phyloP scores from a whole-genome alignment of 2,797 vertebrate genomes.

The Eleutherodactylus coqui region DNA sequence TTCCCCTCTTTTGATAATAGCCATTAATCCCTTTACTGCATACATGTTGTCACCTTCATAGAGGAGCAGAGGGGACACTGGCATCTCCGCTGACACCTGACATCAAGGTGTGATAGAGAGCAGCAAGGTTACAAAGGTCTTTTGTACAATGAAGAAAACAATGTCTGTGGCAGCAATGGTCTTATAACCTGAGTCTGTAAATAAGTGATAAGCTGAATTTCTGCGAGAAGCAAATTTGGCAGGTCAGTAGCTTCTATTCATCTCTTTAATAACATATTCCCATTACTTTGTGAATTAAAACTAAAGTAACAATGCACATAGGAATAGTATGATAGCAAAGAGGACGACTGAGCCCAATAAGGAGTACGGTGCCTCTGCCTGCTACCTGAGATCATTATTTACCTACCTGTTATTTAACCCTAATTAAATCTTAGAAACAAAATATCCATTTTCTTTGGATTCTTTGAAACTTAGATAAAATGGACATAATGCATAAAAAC shows the following conservation, averaged over 20 bases:
- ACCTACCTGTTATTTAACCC: not conserved
- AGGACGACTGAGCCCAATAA: not conserved
- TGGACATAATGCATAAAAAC: not conserved
- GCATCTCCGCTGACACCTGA: slow-evolving; percentile 45
- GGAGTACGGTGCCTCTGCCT: not conserved
- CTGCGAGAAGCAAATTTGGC: not conserved
- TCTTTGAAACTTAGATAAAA: not conserved
- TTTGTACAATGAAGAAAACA: not conserved
- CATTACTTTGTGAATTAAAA: slow-evolving; percentile 46
- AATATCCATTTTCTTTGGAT: not conserved
- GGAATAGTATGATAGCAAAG: not conserved
- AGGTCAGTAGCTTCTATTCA: slow-evolving; percentile 15
- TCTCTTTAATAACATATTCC: not conserved
- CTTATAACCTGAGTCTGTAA: slow-evolving; percentile 5
- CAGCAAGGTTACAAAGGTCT: slow-evolving; percentile 30
- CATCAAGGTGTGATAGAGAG: slow-evolving; percentile 49
- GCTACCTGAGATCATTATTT: not conserved
- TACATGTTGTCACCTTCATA: slow-evolving; percentile 41
- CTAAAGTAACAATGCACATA: not conserved
- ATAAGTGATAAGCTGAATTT: slow-evolving; percentile 4
- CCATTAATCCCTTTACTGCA: slow-evolving; percentile 59
- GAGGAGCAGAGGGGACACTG: slow-evolving; percentile 28
- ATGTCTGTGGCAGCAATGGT: not conserved
- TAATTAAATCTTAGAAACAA: not conserved
- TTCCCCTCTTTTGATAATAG: slow-evolving; percentile 58